A percentile compares a stretch with the other conserved stretches of the same genome.
phyloP scores from a whole-genome alignment of 2,113 vertebrate genomes.

The Bagarius yarrelli region DNA sequence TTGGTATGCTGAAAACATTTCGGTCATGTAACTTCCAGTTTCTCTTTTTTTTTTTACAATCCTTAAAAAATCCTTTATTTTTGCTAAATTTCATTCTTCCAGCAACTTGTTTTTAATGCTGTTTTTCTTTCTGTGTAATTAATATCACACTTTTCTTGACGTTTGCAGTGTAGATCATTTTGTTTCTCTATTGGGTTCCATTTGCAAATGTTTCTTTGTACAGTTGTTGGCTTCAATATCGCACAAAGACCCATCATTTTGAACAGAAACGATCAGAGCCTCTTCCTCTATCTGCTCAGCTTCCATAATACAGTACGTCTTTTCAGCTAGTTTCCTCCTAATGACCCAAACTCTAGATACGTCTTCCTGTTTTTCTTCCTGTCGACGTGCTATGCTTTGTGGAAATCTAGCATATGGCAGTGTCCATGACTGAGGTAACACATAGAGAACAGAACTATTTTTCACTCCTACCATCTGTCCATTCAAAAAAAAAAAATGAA shows the following conservation, averaged over 20 bases:
- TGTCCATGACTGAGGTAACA: constrained; percentile 60
- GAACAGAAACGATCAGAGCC: neutral
- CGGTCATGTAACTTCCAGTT: constrained; percentile 27
- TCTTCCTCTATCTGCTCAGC: neutral
- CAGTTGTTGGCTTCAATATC: neutral
- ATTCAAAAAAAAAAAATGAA: constrained; percentile 50
- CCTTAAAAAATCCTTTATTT: neutral
- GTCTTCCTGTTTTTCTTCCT: constrained; percentile 33
- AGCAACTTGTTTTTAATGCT: neutral
- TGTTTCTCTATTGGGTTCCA: neutral
- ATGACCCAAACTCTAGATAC: constrained; percentile 35
- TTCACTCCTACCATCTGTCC: constrained; percentile 68
- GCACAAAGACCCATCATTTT: neutral
- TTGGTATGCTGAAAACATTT: constrained; percentile 57
- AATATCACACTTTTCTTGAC: neutral
- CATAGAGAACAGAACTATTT: constrained; percentile 60
- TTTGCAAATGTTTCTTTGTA: constrained; percentile 14
- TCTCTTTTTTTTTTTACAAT: neutral
- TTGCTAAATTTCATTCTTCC: neutral
- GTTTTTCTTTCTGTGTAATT: neutral
- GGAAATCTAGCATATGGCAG: constrained; percentile 63
- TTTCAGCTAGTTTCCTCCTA: constrained; percentile 28
- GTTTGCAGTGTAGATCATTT: constrained; percentile 5
- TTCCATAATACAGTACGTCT: neutral
- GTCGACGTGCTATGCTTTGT: constrained; percentile 38